A percentile compares a stretch with the other conserved stretches of the same genome.
These are phyloP conservation scores for Oscheius sp. DNA, from an alignment of 2,888 invertebrate genomes.

Conservation along the genomic window DNA sequence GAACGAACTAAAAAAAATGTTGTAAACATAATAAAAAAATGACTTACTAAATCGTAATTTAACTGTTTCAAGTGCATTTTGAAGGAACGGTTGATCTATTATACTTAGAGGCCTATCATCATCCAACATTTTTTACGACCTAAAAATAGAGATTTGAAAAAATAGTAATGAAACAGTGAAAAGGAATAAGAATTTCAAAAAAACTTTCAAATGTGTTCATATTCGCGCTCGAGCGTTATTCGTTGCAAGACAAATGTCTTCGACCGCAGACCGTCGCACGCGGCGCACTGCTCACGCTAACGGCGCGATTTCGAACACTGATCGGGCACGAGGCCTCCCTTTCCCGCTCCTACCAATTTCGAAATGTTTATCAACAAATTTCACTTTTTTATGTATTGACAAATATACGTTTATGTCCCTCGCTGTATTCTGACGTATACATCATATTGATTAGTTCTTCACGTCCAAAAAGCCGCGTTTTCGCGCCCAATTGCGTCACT, in stretches of 20 bases:
- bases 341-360: background rate
- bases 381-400: no score
- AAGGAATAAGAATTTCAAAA: no score
- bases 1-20: background rate
- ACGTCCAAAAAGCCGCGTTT: no score
- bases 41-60: conserved; percentile 57
- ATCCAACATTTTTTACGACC: conserved; percentile 43
- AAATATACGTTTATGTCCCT: no score
- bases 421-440: no score
- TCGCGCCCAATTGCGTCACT: conserved; percentile 1
- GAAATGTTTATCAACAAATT: background rate
- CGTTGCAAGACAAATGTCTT: no score
- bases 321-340: background rate
- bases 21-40: background rate
- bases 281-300: no score
- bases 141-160: conserved; percentile 18
- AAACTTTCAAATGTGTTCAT: no score
- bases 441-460: no score
- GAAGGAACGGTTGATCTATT: conserved; percentile 36
- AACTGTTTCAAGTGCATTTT: conserved; percentile 54
- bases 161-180: background rate
- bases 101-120: conserved; percentile 16
- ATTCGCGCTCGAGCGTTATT: no score
- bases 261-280: no score
- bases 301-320: background rate